phyloP scores from a whole-genome alignment of 2,797 vertebrate species.

The Carapus acus region DNA sequence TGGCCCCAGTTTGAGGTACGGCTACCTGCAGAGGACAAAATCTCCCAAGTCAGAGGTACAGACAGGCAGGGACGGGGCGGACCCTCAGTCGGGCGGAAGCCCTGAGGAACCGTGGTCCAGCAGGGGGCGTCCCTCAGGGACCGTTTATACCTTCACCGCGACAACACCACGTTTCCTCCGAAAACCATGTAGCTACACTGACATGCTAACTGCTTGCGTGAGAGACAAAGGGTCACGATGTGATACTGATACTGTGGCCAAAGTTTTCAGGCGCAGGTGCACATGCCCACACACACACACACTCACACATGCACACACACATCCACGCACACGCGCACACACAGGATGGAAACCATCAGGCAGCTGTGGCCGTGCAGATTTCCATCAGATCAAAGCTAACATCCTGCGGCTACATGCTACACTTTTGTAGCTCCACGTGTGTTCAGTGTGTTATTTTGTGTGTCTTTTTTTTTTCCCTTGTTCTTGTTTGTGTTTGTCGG shows the following conservation, averaged over 20 bases:
- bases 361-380: neutral
- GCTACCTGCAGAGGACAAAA: no score
- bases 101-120: conserved; percentile 4
- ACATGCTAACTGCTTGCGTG: neutral
- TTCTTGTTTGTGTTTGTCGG: conserved; percentile 5
- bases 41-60: no score
- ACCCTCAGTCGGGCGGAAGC: conserved; percentile 7
- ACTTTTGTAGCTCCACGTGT: no score
- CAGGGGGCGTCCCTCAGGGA: neutral
- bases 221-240: neutral
- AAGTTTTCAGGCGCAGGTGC: no score
- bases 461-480: neutral
- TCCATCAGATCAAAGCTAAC: no score
- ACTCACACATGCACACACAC: no score
- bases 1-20: conserved; percentile 98
- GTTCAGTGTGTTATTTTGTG: no score
- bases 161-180: conserved; percentile 9
- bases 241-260: neutral
- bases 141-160: conserved; percentile 4
- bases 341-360: neutral
- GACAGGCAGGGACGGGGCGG: no score
- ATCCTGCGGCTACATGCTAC: no score
- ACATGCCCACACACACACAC: no score
- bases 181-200: neutral
- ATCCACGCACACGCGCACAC: neutral